phyloP scores from a whole-genome alignment of 2,888 invertebrate species.

The Idaea biselata region DNA sequence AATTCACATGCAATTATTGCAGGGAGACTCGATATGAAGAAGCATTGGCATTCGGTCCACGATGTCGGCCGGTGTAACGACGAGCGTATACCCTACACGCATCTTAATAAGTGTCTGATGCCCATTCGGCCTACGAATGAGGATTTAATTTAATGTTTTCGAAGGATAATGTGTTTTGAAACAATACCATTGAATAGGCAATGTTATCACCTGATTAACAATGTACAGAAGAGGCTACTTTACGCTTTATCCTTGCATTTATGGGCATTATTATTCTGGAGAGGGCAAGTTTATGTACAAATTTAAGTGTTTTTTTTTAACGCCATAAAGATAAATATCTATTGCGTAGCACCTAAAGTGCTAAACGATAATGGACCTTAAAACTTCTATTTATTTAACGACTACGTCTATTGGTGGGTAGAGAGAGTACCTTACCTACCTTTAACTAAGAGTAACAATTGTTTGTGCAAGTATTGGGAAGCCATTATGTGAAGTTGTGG shows the following conservation, averaged over 20 bases:
- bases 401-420: background rate
- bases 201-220: constrained; percentile 23
- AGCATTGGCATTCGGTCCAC: constrained; percentile 63
- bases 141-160: constrained; percentile 58
- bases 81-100: constrained; percentile 53
- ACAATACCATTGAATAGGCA: constrained; percentile 43
- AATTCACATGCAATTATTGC: constrained; percentile 60
- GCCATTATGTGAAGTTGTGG: constrained; percentile 38
- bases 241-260: constrained; percentile 13
- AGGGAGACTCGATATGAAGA: constrained; percentile 66
- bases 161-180: constrained; percentile 54
- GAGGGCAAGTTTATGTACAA: constrained; percentile 15
- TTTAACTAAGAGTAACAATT: constrained; percentile 10
- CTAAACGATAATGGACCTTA: constrained; percentile 10
- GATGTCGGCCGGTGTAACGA: constrained; percentile 47
- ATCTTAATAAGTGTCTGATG: constrained; percentile 63
- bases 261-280: constrained; percentile 25
- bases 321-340: background rate
- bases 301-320: constrained; percentile 20
- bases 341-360: background rate
- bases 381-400: background rate
- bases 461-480: constrained; percentile 16
- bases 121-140: constrained; percentile 66
- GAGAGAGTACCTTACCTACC: background rate
- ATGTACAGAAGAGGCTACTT: constrained; percentile 22